Conservation (phyloP, 2,888 invertebrate species). For the Napeogenes sylphis region DNA sequence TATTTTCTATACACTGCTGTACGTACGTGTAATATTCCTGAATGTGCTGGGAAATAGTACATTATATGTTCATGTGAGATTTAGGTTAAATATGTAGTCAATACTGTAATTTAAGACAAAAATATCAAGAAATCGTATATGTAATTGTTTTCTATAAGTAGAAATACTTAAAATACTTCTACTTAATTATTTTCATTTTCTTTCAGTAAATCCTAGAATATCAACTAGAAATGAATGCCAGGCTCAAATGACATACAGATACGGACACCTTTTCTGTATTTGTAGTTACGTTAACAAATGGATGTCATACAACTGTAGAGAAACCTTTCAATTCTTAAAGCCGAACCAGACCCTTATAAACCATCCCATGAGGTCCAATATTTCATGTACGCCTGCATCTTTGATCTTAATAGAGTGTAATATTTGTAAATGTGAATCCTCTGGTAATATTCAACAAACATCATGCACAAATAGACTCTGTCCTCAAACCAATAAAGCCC, state of each 20-base stretch:
- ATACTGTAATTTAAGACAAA: too few relatives aligned
- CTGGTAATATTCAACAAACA: conserved; percentile 34
- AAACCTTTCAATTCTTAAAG: conserved; percentile 36
- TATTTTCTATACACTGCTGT: too few relatives aligned
- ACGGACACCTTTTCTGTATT: conserved; percentile 41
- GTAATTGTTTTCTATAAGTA: too few relatives aligned
- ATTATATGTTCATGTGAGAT: too few relatives aligned
- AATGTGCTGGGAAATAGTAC: too few relatives aligned
- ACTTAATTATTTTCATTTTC: background rate
- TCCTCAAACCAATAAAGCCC: conserved; percentile 37
- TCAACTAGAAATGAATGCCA: conserved; percentile 23
- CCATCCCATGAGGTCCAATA: conserved; percentile 33
- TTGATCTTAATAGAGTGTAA: conserved; percentile 51
- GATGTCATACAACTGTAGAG: conserved; percentile 44
- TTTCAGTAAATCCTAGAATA: conserved; percentile 20
- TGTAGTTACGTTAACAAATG: conserved; percentile 46
- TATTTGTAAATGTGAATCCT: conserved; percentile 43
- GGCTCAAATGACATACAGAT: conserved; percentile 37
- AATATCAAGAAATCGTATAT: too few relatives aligned
- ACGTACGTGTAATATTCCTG: too few relatives aligned
- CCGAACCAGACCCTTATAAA: conserved; percentile 22
- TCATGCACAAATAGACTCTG: conserved; percentile 49
- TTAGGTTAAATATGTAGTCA: too few relatives aligned
- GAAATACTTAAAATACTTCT: too few relatives aligned
- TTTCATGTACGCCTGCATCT: conserved; percentile 39